Conservation (phyloP, 2,113 vertebrate genomes). For the Bubalus kerabau region DNA sequence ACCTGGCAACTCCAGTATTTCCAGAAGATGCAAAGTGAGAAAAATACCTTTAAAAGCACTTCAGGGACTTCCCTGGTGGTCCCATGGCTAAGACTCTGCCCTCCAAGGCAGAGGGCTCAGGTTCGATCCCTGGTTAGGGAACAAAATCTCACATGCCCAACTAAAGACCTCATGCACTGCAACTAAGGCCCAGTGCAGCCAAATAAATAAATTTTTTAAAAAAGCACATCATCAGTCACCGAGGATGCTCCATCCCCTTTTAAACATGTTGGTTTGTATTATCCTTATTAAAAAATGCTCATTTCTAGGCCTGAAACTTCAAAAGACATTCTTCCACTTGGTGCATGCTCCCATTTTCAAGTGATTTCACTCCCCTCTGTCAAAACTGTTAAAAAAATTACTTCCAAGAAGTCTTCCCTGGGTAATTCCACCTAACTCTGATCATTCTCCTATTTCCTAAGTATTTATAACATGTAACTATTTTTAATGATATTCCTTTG, state of each 20-base stretch:
- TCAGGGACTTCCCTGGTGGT: neutral
- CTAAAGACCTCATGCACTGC: neutral
- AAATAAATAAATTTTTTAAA: neutral
- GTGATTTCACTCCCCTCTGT: neutral
- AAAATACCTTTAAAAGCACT: constrained; percentile 36
- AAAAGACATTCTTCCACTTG: neutral
- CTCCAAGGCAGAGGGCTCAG: neutral
- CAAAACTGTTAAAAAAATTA: neutral
- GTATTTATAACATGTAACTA: neutral
- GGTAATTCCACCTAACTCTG: neutral
- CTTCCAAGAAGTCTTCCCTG: neutral
- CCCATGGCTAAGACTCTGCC: neutral
- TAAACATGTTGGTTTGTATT: neutral
- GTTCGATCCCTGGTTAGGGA: neutral
- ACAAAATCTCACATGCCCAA: neutral
- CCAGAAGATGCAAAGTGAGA: constrained; percentile 6
- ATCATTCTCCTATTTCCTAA: neutral
- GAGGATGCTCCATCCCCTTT: neutral
- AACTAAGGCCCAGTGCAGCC: neutral
- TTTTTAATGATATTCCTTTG: neutral
- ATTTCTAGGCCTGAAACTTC: neutral
- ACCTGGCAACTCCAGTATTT: constrained; percentile 12
- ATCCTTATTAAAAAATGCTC: neutral
- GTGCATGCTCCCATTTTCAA: neutral
- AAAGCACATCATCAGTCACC: neutral